These are phyloP conservation scores for Gastrophysa polygoni DNA, from an alignment of 2,888 invertebrate genomes.

Conservation along the genomic window DNA sequence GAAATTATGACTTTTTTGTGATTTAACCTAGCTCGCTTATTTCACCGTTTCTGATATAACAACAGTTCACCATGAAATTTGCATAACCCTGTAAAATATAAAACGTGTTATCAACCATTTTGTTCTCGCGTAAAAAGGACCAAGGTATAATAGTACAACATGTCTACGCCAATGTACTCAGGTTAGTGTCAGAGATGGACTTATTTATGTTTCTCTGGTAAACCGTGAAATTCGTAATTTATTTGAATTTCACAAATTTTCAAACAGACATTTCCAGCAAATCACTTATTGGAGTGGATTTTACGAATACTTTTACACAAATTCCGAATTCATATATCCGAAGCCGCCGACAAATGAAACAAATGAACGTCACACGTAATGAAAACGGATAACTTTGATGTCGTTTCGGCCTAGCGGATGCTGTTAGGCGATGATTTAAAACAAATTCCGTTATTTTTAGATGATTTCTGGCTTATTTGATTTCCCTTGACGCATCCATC, in stretches of 20 bases:
- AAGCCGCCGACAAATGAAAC: constrained; percentile 14
- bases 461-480: background rate
- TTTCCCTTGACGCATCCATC: background rate
- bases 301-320: constrained; percentile 10
- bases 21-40: no score
- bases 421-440: background rate
- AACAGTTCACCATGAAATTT: no score
- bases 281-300: constrained; percentile 22
- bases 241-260: constrained; percentile 29
- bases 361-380: constrained; percentile 5
- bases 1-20: no score
- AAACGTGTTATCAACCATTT: no score
- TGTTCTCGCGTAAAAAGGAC: no score
- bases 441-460: background rate
- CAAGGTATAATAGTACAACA: no score
- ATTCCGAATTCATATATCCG: background rate
- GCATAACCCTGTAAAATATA: no score
- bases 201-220: constrained; percentile 26
- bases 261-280: constrained; percentile 24
- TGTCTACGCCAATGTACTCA: background rate
- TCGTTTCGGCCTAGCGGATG: constrained; percentile 2
- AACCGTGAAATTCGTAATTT: constrained; percentile 29
- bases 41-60: no score
- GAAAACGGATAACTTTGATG: constrained; percentile 11
- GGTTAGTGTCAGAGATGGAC: constrained; percentile 12